Base-by-base conservation (phyloP, 2,113 vertebrate species). In the Thalassoma bifasciatum region DNA sequence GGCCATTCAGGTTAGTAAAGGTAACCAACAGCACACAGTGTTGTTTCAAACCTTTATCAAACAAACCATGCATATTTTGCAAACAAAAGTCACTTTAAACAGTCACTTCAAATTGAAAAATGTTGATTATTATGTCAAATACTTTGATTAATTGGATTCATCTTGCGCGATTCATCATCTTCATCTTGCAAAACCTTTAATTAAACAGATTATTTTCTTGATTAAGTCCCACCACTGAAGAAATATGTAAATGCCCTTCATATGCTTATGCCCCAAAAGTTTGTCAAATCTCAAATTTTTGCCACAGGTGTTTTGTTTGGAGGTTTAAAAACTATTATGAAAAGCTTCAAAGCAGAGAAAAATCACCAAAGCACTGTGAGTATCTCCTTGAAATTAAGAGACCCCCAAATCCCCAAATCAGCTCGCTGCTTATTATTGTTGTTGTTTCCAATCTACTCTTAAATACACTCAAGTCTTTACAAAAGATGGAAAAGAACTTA, bases 11-110 rank as follows among this genome's bases (percentile, higher is more conserved):
- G 17, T 47, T 19, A 19, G 26, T 19, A 58, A 22, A 37, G 8
- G 6, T 24, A 13, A 59, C 76, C 80, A 85, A 73, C 30, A 82
- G 72, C 63, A 66, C 57, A 57, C 66, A 61, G 44, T 68, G 4
- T 70, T 75, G 72, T 52, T 76, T 75, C 34, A 72, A 60, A 60
- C 23, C 3, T 10, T 40, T 47, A 44, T 52, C 52, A 42, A 58
- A 53, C 47, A 5, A n/a, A 19, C 9, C 13, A 16, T 30, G 7
- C 4, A 34, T 58, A 11, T 24, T 30, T 16, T 26, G 21, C 42
- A 66, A 5, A 36, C 14, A 7, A 46, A 11, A 5, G 14, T 14
- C 14, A 42, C n/a, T n/a, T n/a, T n/a, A n/a, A n/a, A n/a, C n/a
- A n/a, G n/a, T n/a, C n/a, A n/a, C n/a, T n/a, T n/a, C n/a, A n/a